Base-by-base conservation (phyloP, 2,797 vertebrate species). In the Chloroceryle amazona region DNA sequence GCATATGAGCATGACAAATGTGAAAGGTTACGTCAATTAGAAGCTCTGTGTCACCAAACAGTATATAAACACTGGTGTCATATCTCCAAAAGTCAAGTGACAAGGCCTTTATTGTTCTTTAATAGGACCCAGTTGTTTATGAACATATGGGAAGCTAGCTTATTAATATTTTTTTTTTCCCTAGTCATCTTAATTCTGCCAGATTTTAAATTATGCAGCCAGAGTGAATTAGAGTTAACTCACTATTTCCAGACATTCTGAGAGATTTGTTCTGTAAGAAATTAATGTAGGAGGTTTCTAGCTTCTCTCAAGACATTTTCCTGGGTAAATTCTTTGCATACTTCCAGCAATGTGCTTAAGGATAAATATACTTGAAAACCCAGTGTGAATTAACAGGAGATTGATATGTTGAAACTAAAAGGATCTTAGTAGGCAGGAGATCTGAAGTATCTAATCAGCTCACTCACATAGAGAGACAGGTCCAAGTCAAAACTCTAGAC, bases 51-150 rank as follows among this genome's bases (percentile, higher is more conserved):
- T 87, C 81, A 81, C 35, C 39, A 86, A 90, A 78, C 58, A 96
- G n/a, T 92, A 35, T 72, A 82, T 97, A 96, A 97, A 96, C 95
- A 95, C 76, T 92, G 91, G 89, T 96, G 93, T 89, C 82, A 47
- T 88, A 86, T 86, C 87, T 86, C 76, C 84, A 93, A 91, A 97
- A 97, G 92, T 93, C 89, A 94, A 92, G 79, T 96, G 91, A 94
- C 86, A 97, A 93, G 91, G 92, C 94, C 91, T 97, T 96, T 93
- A 96, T 96, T 97, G 95, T 97, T 92, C 93, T 91, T 96, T 97
- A 96, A 96, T 93, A 95, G 78, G 58, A 94, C 73, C 74, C 80
- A 90, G 81, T 94, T 96, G 90, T 73, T 96, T 96, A 73, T 58
- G 92, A 97, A 78, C 90, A 86, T 89, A 54, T 83, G 92, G 85